phyloP scores from a whole-genome alignment of 2,888 invertebrate species.

The Platycheirus albimanus region DNA sequence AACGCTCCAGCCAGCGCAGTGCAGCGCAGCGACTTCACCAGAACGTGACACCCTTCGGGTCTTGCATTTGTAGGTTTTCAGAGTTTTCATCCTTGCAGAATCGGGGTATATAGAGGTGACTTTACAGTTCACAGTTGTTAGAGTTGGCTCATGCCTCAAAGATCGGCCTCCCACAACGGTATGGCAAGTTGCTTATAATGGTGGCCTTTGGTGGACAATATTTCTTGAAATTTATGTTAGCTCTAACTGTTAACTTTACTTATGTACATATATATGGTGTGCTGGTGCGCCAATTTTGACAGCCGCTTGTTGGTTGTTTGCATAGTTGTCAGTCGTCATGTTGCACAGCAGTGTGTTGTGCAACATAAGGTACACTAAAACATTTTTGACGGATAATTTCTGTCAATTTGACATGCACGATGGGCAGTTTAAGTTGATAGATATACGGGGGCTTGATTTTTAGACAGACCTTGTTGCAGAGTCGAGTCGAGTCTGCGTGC shows the following conservation, averaged over 20 bases:
- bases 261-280: too few relatives aligned
- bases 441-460: constrained; percentile 30
- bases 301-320: constrained; percentile 67
- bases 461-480: background rate
- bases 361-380: constrained; percentile 44
- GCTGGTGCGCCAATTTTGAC: constrained; percentile 67
- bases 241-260: constrained; percentile 31
- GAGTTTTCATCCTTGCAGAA: constrained; percentile 44
- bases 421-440: constrained; percentile 39
- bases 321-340: constrained; percentile 72
- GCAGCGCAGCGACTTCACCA: constrained; percentile 52
- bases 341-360: constrained; percentile 46
- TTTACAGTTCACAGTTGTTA: constrained; percentile 54
- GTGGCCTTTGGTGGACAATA: constrained; percentile 65
- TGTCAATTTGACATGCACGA: constrained; percentile 73
- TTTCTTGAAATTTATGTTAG: constrained; percentile 35
- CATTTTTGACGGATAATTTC: constrained; percentile 63
- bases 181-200: constrained; percentile 3
- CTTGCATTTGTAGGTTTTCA: constrained; percentile 44
- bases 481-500: constrained; percentile 34
- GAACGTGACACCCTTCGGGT: constrained; percentile 73
- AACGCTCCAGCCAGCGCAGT: too few relatives aligned
- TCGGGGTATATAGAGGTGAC: constrained; percentile 47
- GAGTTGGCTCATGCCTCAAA: constrained; percentile 36
- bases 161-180: constrained; percentile 64